Evolutionary conservation across 2,797 vertebrate species (phyloP).

Genomic region (Gymnoscopelus microlampas): DNA sequence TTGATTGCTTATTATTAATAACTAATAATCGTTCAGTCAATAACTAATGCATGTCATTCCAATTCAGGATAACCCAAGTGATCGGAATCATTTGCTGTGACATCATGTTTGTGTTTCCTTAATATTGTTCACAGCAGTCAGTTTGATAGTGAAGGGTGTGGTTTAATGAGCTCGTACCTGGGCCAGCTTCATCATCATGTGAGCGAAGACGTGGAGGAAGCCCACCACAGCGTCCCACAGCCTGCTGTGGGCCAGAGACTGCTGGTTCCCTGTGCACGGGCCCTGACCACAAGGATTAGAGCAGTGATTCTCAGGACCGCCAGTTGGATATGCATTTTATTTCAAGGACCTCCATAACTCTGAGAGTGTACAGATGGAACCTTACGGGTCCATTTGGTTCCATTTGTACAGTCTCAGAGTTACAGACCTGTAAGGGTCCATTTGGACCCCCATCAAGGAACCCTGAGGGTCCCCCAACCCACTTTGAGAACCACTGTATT

Average conservation of each 20-base stretch:
- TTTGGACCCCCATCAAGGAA: no score
- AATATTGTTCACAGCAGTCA: constrained; percentile 3
- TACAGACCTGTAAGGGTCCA: no score
- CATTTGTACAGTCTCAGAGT: no score
- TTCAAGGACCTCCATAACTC: no score
- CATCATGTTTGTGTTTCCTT: not conserved
- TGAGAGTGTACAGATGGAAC: no score
- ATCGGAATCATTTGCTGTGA: not conserved
- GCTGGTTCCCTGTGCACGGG: constrained; percentile 95
- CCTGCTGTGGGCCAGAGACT: constrained; percentile 94
- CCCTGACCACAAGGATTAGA: constrained; percentile 72
- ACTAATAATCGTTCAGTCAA: not conserved
- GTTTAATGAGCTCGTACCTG: constrained; percentile 81
- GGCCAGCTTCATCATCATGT: constrained; percentile 98
- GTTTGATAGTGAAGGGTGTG: not conserved
- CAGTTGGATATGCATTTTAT: no score
- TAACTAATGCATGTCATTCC: not conserved
- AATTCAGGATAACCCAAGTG: not conserved
- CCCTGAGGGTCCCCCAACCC: no score
- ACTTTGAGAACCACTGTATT: no score
- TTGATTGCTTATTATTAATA: no score
- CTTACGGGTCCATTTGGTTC: no score
- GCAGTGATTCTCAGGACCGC: no score
- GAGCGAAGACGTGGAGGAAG: constrained; percentile 96
- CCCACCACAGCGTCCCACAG: constrained; percentile 97